Evolutionary conservation across 2,888 invertebrate species (phyloP).

Genomic region (Drosophila nr. medialis): DNA sequence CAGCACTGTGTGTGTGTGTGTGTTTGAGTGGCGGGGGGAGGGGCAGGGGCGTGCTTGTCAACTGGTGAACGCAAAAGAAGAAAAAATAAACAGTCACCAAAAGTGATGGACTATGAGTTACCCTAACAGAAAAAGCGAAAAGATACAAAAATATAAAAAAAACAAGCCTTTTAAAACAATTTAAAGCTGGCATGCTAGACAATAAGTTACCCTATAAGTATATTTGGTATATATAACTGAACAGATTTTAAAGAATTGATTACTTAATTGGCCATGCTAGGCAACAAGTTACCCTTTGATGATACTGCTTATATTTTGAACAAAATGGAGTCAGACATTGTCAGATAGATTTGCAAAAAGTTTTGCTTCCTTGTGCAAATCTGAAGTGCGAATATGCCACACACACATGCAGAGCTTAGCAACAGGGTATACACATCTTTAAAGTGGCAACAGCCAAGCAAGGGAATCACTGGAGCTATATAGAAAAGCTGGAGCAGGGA

Average conservation of each 20-base stretch:
- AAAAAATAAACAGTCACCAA: background rate
- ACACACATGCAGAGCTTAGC: too few species aligned
- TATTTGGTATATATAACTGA: background rate
- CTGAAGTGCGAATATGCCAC: constrained; percentile 2
- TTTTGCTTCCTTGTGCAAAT: background rate
- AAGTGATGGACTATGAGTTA: background rate
- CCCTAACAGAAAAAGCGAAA: background rate
- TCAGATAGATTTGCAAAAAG: background rate
- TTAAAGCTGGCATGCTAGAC: background rate
- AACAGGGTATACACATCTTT: constrained; percentile 38
- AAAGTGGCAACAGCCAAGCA: constrained; percentile 55
- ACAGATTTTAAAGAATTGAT: background rate
- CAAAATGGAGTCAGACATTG: background rate
- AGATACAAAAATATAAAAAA: background rate
- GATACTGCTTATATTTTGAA: background rate
- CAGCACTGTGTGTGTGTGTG: constrained; percentile 14
- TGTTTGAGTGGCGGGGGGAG: constrained; percentile 1
- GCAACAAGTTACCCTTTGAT: background rate
- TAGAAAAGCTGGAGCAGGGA: background rate
- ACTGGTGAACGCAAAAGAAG: constrained; percentile 32
- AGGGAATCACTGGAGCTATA: constrained; percentile 31
- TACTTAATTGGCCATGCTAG: background rate
- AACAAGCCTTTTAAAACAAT: background rate
- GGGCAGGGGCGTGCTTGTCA: constrained; percentile 60
- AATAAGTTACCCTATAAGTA: background rate